Base-by-base conservation (phyloP, 2,797 vertebrate species). In the Echeneis naucrates region DNA sequence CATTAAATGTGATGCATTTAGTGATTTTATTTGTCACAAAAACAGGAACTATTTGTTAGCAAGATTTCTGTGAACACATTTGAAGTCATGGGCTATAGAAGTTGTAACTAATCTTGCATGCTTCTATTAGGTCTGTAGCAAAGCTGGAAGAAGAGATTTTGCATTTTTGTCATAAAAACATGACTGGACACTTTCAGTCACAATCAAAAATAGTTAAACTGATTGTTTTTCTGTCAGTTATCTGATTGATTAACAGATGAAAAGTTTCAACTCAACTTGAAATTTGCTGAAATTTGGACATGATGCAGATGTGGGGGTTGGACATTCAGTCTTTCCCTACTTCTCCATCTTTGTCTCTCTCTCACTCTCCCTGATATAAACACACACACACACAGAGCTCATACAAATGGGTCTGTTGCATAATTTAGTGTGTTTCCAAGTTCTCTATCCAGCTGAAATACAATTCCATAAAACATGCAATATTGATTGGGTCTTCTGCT, bases 391-490 rank as follows among this genome's bases (percentile, higher is more conserved):
- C 47, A n/a, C 54, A 76, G 68, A 86, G 68, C 80, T 89, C 65
- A 74, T 84, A 92, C 91, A 93, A 91, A 92, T 91, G 88, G 86
- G 42, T 79, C 85, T 92, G 82, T 80, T 94, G 93, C 92, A 94
- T 93, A 91, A 94, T 95, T 94, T 94, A 94, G 81, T 89, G 83
- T 89, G 80, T 88, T 89, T 91, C 83, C 89, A 87, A 83, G 90
- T 93, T 92, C 86, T 90, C 89, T 89, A 88, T 90, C 88, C 86
- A 92, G 84, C 71, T 68, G 83, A 91, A 90, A 93, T 84, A 90
- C 88, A 90, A 92, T 91, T 90, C 86, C 83, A 89, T 90, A 91
- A 90, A 93, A 88, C 85, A 89, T 89, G 78, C 68, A 86, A 84
- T 91, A 92, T 87, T 88, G 89, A 93, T 90, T 74, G 42, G 11